phyloP scores from a whole-genome alignment of 1,140 invertebrate species.

The Dinothrombium tinctorium region DNA sequence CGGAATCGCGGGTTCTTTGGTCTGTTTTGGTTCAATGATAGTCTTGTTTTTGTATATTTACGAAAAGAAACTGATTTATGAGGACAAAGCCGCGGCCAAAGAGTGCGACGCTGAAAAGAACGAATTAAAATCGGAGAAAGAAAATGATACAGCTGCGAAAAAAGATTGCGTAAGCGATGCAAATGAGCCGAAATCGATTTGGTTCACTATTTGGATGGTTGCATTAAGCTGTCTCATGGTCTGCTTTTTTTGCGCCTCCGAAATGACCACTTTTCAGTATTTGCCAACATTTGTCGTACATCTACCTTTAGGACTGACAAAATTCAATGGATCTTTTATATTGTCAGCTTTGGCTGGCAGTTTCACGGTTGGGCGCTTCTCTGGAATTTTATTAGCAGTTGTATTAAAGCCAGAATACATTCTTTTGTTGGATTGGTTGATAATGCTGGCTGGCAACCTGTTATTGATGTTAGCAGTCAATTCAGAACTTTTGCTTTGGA shows the following conservation, averaged over 20 bases:
- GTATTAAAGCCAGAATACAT: background rate
- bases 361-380: constrained; percentile 1
- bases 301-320: background rate
- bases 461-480: background rate
- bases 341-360: constrained; percentile 2
- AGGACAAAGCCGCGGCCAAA: no score
- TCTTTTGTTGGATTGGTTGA: background rate
- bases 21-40: background rate
- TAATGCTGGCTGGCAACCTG: constrained; percentile 2
- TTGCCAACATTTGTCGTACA: constrained; percentile 6
- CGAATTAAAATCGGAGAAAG: background rate
- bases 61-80: background rate
- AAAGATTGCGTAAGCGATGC: background rate
- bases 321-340: background rate
- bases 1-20: background rate
- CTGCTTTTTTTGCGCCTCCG: constrained; percentile 4
- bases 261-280: constrained; percentile 8
- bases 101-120: no score
- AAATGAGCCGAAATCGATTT: background rate
- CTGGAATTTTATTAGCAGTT: constrained; percentile 4
- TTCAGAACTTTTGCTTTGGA: background rate
- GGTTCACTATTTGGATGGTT: background rate
- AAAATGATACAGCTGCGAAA: background rate
- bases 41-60: background rate
- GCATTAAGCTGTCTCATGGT: constrained; percentile 1